A percentile compares a stretch with the other conserved stretches of the same genome.
These are phyloP conservation scores for Columba guinea DNA, from an alignment of 2,797 vertebrate species.

Conservation along the genomic window DNA sequence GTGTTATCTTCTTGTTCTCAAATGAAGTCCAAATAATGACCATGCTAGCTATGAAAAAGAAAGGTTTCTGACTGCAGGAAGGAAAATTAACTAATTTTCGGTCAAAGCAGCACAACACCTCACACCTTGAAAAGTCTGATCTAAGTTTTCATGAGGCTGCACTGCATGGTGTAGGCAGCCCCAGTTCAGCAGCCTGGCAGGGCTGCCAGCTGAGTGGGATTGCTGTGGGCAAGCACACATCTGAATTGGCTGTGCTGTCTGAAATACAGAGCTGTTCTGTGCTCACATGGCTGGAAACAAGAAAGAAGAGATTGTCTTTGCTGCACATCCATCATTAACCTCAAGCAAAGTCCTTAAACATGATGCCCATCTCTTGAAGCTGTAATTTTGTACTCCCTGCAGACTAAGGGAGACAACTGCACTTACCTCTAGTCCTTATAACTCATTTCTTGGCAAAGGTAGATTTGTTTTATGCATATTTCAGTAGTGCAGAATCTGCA, in stretches of 20 bases:
- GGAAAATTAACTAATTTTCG: no score
- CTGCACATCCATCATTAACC: neutral
- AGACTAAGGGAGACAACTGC: neutral
- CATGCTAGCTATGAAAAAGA: no score
- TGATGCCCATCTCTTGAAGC: neutral
- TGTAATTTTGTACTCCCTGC: neutral
- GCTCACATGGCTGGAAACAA: constrained; percentile 7
- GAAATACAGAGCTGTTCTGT: neutral
- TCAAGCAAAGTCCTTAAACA: neutral
- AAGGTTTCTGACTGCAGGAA: no score
- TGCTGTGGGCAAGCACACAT: neutral
- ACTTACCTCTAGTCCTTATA: neutral
- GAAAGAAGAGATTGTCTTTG: neutral
- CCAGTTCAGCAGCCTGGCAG: neutral
- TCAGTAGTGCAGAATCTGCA: neutral
- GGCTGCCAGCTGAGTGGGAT: neutral
- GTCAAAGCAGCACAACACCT: no score
- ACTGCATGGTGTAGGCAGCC: rapidly evolving
- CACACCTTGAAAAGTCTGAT: neutral
- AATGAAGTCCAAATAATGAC: no score
- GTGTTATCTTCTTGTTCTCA: no score
- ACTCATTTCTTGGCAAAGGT: neutral
- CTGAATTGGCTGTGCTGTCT: neutral
- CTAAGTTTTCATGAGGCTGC: neutral
- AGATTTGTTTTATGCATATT: constrained; percentile 2